A percentile compares a stretch with the other conserved stretches of the same genome.
Conservation (phyloP, 2,113 vertebrate species). For the Glareola pratincola region DNA sequence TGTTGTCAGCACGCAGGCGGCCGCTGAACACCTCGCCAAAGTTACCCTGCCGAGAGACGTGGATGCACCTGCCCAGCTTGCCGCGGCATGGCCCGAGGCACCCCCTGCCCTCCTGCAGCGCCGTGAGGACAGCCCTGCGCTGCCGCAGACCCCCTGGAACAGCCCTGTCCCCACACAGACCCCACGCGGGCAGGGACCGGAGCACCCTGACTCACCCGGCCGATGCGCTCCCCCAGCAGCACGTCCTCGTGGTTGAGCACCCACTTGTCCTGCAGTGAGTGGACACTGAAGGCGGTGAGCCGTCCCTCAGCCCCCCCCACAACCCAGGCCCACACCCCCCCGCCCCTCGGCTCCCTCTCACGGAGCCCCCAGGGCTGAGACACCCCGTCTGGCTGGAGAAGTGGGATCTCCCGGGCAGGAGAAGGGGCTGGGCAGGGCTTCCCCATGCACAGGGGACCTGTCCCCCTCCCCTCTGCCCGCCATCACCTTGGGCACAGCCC, state of each 20-base stretch:
- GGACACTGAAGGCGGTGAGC: not conserved
- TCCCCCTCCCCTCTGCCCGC: not conserved
- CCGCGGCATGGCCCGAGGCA: accelerated
- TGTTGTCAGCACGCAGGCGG: constrained; percentile 84
- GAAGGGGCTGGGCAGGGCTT: not conserved
- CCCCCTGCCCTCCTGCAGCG: not conserved
- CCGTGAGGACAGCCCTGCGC: not conserved
- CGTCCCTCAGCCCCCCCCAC: accelerated
- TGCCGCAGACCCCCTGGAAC: not conserved
- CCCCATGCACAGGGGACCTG: accelerated
- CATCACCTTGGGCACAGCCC: constrained; percentile 82
- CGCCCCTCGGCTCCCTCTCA: not conserved
- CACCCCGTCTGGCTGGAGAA: not conserved
- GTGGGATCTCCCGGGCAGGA: not conserved
- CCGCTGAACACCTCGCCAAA: constrained; percentile 96
- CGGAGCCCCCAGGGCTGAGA: not conserved
- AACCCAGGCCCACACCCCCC: not conserved
- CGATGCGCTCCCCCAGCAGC: constrained; percentile 89
- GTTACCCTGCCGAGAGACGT: constrained; percentile 80
- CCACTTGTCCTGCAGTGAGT: constrained; percentile 89
- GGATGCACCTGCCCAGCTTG: not conserved
- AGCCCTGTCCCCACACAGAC: not conserved
- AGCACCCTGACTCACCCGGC: constrained; percentile 78
- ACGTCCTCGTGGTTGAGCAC: constrained; percentile 91
- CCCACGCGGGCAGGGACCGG: accelerated